Percentiles rank a stretch among this genome's conserved stretches.
Conservation (phyloP, 2,888 invertebrate genomes). For the Cephus sareptanus region DNA sequence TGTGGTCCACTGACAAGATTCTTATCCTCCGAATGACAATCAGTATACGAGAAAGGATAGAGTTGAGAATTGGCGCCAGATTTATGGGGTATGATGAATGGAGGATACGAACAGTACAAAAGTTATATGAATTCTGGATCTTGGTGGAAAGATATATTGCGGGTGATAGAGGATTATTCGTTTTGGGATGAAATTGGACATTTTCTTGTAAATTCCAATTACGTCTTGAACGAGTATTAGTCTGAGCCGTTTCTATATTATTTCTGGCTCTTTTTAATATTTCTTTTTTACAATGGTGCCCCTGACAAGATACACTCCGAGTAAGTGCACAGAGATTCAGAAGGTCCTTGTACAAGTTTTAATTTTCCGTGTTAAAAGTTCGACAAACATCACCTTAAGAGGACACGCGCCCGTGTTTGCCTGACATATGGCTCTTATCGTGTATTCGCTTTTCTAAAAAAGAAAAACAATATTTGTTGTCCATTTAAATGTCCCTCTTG, state of each 20-base stretch:
- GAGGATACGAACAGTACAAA: not conserved
- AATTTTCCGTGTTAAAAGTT: slow-evolving; percentile 20
- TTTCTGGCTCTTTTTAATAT: not conserved
- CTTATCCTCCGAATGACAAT: not conserved
- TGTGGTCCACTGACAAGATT: not conserved
- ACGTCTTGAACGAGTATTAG: not conserved
- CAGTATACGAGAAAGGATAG: not conserved
- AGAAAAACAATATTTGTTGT: slow-evolving; percentile 18
- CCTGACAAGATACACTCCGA: not conserved
- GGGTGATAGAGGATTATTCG: no score
- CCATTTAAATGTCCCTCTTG: slow-evolving; percentile 21
- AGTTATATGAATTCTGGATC: not conserved
- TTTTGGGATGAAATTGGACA: not conserved
- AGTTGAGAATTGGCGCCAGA: not conserved
- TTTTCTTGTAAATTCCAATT: not conserved
- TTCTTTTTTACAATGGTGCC: not conserved
- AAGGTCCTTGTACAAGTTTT: not conserved
- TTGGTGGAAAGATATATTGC: not conserved
- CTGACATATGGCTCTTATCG: slow-evolving; percentile 25
- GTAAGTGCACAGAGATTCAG: not conserved
- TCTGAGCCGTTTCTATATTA: not conserved
- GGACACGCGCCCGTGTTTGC: slow-evolving; percentile 33
- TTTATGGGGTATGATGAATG: not conserved
- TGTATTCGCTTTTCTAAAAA: slow-evolving; percentile 11
- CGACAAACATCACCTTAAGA: slow-evolving; percentile 16